Evolutionary conservation across 1,140 invertebrate genomes (phyloP), one percentile per base, ranked within the genome.

Genomic region (Pseudomyrmex concolor): DNA sequence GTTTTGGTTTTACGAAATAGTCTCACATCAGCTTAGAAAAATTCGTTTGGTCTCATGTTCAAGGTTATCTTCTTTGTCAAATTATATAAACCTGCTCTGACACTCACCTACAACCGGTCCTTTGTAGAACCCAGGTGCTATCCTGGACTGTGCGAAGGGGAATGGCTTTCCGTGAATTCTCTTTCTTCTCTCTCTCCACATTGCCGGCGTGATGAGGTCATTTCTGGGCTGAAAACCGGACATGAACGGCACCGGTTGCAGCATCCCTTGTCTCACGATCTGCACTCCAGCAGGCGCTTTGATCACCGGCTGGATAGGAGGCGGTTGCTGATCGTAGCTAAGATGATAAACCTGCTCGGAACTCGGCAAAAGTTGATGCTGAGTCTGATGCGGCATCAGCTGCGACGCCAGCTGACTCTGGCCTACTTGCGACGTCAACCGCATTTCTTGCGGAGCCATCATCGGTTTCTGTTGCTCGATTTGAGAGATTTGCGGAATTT

Each of bases 61-160:
- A 64, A 76, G 22, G 62, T 8, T 19, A 54, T 5, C 17, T 43
- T 10, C n/a, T n/a, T 43, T 13, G 10, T 5, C 13, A 10, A 22
- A 15, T 68, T 12, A 12, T 25, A 34, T 5, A 9, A 25, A 55
- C 22, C 1, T 10, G 4, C 12, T 54, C 13, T 10, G 9, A n/a
- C 45, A 12, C 55, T 89, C 54, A 88, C 87, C 86, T 84, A 74
- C 48, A 5, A 73, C 62, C 8, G 90, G 86, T 63, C 67, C 86
- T 59, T 87, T 89, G 19, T 90, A 90, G 19, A 91, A 85, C 2
- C 70, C 51, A 3, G 91, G 89, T 0, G 88, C 84, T 7, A 90
- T 66, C 13, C 86, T 87, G 15, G 87, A 25, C 63, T 91, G 91
- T 0, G 73, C 63, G 19, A 81, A 74, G 3, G 86, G 80, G 8